Evolutionary conservation across 2,113 vertebrate genomes (phyloP).

Genomic region (Solea senegalensis): DNA sequence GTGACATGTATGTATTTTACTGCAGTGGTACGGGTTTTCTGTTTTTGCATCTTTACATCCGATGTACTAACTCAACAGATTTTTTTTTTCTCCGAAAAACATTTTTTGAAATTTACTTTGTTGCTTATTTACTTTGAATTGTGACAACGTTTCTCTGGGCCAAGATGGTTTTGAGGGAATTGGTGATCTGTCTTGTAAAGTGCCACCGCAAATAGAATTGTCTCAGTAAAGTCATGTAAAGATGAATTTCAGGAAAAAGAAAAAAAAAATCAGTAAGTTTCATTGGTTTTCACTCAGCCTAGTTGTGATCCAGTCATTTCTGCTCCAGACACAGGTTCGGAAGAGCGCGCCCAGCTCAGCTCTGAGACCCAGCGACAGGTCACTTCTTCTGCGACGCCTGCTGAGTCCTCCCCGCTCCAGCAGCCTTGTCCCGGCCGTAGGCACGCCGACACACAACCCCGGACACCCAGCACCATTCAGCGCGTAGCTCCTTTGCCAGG

Average conservation of each 20-base stretch:
- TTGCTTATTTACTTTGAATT: neutral
- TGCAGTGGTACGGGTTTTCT: neutral
- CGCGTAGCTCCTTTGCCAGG: constrained; percentile 93
- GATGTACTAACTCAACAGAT: neutral
- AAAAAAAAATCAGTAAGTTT: neutral
- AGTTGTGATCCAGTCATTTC: constrained; percentile 33
- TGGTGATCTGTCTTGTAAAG: neutral
- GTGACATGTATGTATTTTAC: neutral
- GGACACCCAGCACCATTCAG: constrained; percentile 95
- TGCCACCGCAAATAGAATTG: neutral
- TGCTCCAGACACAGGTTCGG: constrained; percentile 87
- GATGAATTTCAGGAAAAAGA: too few species aligned
- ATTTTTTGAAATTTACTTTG: neutral
- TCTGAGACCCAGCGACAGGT: constrained; percentile 80
- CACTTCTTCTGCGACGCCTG: constrained; percentile 72
- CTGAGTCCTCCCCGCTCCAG: constrained; percentile 74
- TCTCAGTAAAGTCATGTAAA: neutral
- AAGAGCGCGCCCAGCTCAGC: constrained; percentile 88
- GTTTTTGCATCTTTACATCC: constrained; percentile 1
- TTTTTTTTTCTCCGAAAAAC: neutral
- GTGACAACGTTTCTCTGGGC: neutral
- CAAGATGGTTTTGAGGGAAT: neutral
- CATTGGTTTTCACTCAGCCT: neutral
- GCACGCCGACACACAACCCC: constrained; percentile 75
- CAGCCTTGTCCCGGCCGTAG: constrained; percentile 68